Evolutionary conservation across 2,113 vertebrate species (phyloP).

Genomic region (Epinephelus fuscoguttatus): DNA sequence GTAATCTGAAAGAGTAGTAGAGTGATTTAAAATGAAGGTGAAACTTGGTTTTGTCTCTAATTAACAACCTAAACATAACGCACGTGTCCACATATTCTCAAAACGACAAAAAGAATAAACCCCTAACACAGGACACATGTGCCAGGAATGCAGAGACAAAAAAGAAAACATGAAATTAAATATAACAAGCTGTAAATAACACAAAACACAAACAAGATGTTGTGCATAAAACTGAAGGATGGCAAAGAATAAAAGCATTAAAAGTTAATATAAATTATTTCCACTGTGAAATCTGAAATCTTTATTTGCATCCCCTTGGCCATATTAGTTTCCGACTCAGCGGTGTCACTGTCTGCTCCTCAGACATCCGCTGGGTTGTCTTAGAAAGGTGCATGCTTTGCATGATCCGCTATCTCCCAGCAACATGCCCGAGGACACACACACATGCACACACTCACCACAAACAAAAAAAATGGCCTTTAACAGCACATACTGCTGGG

Average conservation of each 20-base stretch:
- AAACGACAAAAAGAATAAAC: background rate
- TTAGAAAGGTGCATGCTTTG: conserved; percentile 62
- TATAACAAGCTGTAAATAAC: background rate
- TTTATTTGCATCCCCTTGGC: conserved; percentile 11
- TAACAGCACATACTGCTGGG: conserved; percentile 75
- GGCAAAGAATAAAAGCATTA: background rate
- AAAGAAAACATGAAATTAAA: background rate
- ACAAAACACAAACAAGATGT: conserved; percentile 12
- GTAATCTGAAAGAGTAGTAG: background rate
- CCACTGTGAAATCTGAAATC: background rate
- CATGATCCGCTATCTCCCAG: conserved; percentile 71
- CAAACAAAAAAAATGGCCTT: conserved; percentile 66
- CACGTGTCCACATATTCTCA: background rate
- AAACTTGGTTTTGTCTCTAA: background rate
- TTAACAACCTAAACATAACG: background rate
- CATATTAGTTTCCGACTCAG: conserved; percentile 5
- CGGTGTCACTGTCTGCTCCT: conserved; percentile 25
- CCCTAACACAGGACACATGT: background rate
- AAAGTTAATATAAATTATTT: background rate
- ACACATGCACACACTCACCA: conserved; percentile 47
- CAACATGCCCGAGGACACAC: conserved; percentile 67
- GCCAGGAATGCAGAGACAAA: background rate
- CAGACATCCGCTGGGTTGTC: conserved; percentile 14
- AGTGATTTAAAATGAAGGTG: background rate
- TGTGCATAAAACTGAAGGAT: background rate